Percentiles rank a stretch among this genome's conserved stretches.
Conservation (phyloP, 1,140 invertebrate species). For the Bombus pyrosoma region DNA sequence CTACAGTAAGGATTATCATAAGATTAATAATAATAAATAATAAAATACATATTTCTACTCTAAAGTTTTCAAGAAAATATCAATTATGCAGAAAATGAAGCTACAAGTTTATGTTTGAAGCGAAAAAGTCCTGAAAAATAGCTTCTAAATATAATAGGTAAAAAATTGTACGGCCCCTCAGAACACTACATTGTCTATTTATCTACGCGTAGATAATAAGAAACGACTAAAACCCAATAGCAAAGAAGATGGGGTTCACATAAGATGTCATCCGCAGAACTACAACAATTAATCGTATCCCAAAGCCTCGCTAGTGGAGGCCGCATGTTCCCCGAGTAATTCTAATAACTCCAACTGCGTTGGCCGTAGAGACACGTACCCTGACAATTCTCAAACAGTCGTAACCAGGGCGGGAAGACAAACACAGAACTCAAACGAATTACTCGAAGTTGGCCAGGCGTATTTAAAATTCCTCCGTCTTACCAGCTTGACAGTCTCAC, state of each 20-base stretch:
- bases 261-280: neutral
- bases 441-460: constrained; percentile 4
- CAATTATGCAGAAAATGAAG: neutral
- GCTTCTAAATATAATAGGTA: neutral
- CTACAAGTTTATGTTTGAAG: neutral
- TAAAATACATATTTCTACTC: neutral
- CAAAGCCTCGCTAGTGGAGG: neutral
- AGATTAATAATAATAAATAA: neutral
- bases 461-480: constrained; percentile 43
- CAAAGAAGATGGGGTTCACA: neutral
- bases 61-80: neutral
- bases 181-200: too few species aligned
- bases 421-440: constrained; percentile 42
- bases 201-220: neutral
- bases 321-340: neutral
- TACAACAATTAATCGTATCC: constrained; percentile 3
- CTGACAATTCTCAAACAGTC: constrained; percentile 29
- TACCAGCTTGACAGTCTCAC: neutral
- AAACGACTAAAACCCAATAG: neutral
- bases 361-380: constrained; percentile 6
- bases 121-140: too few species aligned
- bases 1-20: neutral
- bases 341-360: constrained; percentile 12
- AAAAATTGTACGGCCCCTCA: neutral
- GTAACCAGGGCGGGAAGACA: constrained; percentile 11